Conservation (phyloP, 2,113 vertebrate genomes). For the Origma solitaria region DNA sequence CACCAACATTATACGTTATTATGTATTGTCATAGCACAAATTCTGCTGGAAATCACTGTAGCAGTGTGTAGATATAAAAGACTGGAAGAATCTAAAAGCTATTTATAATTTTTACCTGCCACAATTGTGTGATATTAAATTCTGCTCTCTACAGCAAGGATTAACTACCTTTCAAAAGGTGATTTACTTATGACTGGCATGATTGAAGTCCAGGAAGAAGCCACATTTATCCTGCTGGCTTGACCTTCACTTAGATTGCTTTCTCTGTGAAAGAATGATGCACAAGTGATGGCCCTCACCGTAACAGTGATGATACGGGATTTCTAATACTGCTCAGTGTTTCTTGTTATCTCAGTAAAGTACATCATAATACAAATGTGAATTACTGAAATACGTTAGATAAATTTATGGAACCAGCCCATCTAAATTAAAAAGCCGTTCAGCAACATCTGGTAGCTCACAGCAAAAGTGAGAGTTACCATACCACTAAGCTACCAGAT, state of each 20-base stretch:
- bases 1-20: not conserved
- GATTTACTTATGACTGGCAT: constrained; percentile 29
- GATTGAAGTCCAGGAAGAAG: constrained; percentile 55
- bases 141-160: constrained; percentile 26
- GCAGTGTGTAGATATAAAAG: constrained; percentile 1
- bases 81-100: constrained; percentile 45
- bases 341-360: not conserved
- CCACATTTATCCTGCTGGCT: constrained; percentile 48
- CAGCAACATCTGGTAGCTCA: constrained; percentile 5
- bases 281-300: not conserved
- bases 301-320: not conserved
- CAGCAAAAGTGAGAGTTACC: not conserved
- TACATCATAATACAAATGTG: not conserved
- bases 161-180: constrained; percentile 53
- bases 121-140: constrained; percentile 52
- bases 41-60: constrained; percentile 38
- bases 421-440: constrained; percentile 35
- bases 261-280: not conserved
- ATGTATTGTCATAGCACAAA: constrained; percentile 17
- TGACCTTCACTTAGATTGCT: constrained; percentile 57
- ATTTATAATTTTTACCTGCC: constrained; percentile 63
- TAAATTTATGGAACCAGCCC: not conserved
- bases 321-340: not conserved
- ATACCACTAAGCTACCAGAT: constrained; percentile 6
- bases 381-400: not conserved